Conservation (phyloP, 2,888 invertebrate species). For the Agrotis puta region DNA sequence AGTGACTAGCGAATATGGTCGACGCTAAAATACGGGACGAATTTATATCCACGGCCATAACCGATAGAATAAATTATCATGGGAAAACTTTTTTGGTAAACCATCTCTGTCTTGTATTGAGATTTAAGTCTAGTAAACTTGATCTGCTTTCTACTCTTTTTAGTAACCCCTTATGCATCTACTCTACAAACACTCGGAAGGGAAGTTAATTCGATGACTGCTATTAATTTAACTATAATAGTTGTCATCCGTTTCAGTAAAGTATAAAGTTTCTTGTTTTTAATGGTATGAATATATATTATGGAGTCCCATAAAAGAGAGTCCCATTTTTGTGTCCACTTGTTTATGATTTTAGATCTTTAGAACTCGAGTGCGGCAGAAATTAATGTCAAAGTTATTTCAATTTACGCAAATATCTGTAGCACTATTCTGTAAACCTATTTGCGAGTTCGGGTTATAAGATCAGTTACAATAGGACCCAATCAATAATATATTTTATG, state of each 20-base stretch:
- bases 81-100: constrained; percentile 55
- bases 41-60: constrained; percentile 74
- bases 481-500: constrained; percentile 70
- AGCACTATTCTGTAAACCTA: background rate
- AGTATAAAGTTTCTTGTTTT: constrained; percentile 35
- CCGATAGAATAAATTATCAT: constrained; percentile 77
- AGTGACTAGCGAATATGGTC: constrained; percentile 82
- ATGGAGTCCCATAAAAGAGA: constrained; percentile 10
- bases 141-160: constrained; percentile 54
- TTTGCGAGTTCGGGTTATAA: constrained; percentile 4
- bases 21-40: constrained; percentile 78
- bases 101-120: constrained; percentile 61
- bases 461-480: constrained; percentile 48
- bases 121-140: constrained; percentile 57
- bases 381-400: background rate
- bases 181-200: constrained; percentile 55
- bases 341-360: too few species aligned
- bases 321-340: constrained; percentile 27
- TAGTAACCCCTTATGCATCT: constrained; percentile 41
- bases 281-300: constrained; percentile 13
- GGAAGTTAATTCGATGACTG: constrained; percentile 52
- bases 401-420: background rate
- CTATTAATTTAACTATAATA: constrained; percentile 52
- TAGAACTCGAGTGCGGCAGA: background rate
- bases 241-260: constrained; percentile 43